phyloP scores from a whole-genome alignment of 2,888 invertebrate genomes.

The Scrobipalpa atriplicella region DNA sequence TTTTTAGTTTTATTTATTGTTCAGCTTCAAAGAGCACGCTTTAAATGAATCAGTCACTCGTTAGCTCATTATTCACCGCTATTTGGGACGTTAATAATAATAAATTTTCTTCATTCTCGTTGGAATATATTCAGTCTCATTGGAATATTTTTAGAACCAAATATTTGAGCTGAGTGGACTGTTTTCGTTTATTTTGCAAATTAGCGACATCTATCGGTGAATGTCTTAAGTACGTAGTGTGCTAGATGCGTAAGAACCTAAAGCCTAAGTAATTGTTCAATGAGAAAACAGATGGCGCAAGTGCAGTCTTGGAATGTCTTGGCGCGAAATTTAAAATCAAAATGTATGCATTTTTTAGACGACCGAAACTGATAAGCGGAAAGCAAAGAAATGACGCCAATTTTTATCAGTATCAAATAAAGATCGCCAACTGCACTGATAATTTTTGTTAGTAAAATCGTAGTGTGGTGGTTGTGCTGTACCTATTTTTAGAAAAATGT shows the following conservation, averaged over 20 bases:
- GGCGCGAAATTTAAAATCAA: constrained; percentile 28
- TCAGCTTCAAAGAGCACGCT: constrained; percentile 49
- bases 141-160: constrained; percentile 59
- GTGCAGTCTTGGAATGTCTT: constrained; percentile 28
- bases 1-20: constrained; percentile 25
- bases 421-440: neutral
- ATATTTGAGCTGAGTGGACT: constrained; percentile 52
- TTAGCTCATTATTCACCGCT: constrained; percentile 62
- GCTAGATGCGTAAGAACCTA: constrained; percentile 30
- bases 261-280: constrained; percentile 32
- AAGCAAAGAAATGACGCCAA: neutral
- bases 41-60: constrained; percentile 57
- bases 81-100: constrained; percentile 46
- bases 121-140: constrained; percentile 49
- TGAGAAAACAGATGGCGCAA: constrained; percentile 64
- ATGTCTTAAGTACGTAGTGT: constrained; percentile 34
- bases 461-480: too few relatives aligned
- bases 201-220: constrained; percentile 73
- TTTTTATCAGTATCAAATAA: neutral
- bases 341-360: constrained; percentile 13
- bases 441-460: neutral
- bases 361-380: neutral
- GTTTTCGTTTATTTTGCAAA: constrained; percentile 64
- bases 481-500: too few relatives aligned
- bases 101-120: constrained; percentile 38